Conservation (phyloP, 2,888 invertebrate genomes). For the Cotesia congregata region DNA sequence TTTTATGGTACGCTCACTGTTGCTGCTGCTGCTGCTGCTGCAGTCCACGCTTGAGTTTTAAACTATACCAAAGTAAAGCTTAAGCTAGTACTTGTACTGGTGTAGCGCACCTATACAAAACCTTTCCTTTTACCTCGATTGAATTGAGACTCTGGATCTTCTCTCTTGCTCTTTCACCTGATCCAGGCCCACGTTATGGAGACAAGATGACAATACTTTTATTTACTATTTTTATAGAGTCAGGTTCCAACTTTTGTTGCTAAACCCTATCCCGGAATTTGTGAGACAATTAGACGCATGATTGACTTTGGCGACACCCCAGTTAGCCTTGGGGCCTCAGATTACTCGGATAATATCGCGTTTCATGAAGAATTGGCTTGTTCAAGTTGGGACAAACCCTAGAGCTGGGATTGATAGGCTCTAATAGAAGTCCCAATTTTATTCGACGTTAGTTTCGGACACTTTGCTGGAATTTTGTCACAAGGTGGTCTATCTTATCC, state of each 20-base stretch:
- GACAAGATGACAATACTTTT: background rate
- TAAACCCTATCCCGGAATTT: background rate
- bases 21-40: background rate
- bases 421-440: too few species aligned
- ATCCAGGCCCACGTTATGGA: background rate
- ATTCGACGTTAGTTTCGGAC: too few species aligned
- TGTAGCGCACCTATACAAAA: too few species aligned
- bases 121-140: too few species aligned
- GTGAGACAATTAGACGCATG: background rate
- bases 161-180: background rate
- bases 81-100: too few species aligned
- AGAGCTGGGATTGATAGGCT: too few species aligned
- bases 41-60: background rate
- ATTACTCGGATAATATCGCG: constrained; percentile 12
- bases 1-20: background rate
- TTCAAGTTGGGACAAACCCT: background rate
- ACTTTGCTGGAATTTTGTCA: too few species aligned
- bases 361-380: constrained; percentile 14
- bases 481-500: too few species aligned
- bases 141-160: background rate
- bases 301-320: constrained; percentile 28
- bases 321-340: constrained; percentile 21
- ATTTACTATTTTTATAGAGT: background rate
- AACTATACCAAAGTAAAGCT: background rate
- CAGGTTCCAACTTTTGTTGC: background rate